These are phyloP conservation scores for Chrysochloris asiatica DNA, from an alignment of 2,113 vertebrate species.

Conservation along the genomic window DNA sequence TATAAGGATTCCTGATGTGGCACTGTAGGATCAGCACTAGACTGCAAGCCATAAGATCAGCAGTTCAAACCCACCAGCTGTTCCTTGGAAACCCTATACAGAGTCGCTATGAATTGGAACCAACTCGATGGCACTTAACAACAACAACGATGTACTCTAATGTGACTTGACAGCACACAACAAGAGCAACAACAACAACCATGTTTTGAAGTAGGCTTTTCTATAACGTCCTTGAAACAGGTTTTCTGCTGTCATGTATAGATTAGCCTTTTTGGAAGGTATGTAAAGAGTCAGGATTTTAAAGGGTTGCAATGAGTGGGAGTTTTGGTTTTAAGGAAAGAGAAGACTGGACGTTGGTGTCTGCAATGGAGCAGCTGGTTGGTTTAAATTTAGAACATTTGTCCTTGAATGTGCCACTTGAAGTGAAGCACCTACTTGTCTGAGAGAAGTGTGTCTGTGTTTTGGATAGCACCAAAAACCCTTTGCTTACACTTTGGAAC, in stretches of 20 bases:
- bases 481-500: constrained; percentile 31
- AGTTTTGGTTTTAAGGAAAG: constrained; percentile 38
- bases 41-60: no score
- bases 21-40: no score
- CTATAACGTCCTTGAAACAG: background rate
- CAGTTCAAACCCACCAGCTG: no score
- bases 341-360: constrained; percentile 52
- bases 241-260: background rate
- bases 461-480: constrained; percentile 26
- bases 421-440: constrained; percentile 73
- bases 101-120: no score
- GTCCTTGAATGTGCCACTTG: constrained; percentile 73
- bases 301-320: background rate
- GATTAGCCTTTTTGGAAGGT: background rate
- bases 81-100: no score
- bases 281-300: constrained; percentile 20
- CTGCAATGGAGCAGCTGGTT: constrained; percentile 54
- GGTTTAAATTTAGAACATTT: constrained; percentile 78
- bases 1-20: no score
- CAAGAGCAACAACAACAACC: no score
- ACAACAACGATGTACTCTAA: background rate
- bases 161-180: no score
- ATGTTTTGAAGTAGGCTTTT: no score
- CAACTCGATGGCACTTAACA: no score
- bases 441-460: constrained; percentile 56